Conservation (phyloP, 2,113 vertebrate genomes). For the Tragelaphus imberbis region DNA sequence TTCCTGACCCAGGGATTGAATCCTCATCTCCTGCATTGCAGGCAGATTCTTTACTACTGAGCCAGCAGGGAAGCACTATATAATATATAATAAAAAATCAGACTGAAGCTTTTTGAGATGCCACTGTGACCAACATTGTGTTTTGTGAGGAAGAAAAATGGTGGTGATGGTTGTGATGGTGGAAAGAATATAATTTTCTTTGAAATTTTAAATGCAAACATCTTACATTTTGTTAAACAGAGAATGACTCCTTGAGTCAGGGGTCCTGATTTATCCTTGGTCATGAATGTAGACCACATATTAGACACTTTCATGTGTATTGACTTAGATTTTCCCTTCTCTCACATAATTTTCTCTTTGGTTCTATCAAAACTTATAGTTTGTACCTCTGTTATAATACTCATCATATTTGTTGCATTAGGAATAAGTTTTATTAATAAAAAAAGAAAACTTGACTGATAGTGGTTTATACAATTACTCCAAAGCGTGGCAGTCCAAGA, state of each 20-base stretch:
- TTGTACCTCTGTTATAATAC: not conserved
- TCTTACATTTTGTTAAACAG: not conserved
- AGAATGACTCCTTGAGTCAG: not conserved
- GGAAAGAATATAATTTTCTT: not conserved
- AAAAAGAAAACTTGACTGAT: not conserved
- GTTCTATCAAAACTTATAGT: not conserved
- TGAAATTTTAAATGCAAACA: not conserved
- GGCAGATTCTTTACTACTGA: not conserved
- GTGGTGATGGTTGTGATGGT: not conserved
- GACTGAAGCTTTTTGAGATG: not conserved
- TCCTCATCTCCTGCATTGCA: not conserved
- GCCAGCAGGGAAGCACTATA: not conserved
- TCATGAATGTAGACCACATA: not conserved
- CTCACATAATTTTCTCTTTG: not conserved
- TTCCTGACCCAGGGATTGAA: not conserved
- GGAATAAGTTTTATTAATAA: not conserved
- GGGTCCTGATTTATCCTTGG: not conserved
- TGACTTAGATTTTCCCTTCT: not conserved
- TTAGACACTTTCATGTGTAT: not conserved
- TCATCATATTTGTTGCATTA: not conserved
- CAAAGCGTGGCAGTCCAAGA: not conserved
- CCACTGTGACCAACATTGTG: not conserved
- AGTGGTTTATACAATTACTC: not conserved
- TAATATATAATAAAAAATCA: not conserved
- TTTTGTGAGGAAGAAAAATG: not conserved